Base-by-base conservation (phyloP, 2,888 invertebrate species). In the Rhogogaster chlorosoma region DNA sequence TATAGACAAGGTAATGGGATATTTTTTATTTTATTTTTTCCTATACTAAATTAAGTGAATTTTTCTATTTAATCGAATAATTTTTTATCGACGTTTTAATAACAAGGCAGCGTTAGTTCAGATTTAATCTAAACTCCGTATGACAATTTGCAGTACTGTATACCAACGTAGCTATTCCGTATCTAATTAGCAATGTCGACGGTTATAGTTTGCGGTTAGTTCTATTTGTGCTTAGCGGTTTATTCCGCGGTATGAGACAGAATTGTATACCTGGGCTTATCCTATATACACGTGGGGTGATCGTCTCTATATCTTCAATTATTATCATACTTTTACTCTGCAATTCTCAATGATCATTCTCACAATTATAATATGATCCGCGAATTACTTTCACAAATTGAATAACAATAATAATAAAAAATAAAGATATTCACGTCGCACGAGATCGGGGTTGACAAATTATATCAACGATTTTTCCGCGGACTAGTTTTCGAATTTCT, bases 151-250 rank as follows among this genome's bases (percentile, higher is more conserved):
- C 73, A 3, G 10, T 18, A 18, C 18, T 67, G 32, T 67, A 67
- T 67, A 32, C 67, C 29, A 10, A 70, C 64, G 49, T 32, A 42
- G 64, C 45, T 15, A 83, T 83, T 38, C 45, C 83, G 18, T 49
- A 83, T 64, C 83, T 83, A 83, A 83, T 83, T 83, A 83, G 83
- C 83, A 83, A 83, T 70, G 70, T 61, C 83, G 83, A 83, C 83
- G 67, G 83, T n/a, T 53, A 45, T 49, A 83, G 83, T 83, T 83
- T 83, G 83, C 83, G 83, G 83, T 83, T 83, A 49, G 83, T 83
- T 64, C 67, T 45, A 83, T 83, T 83, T 83, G 49, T 83, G 83
- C 45, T 83, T 67, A 49, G 83, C 83, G 67, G 45, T 38, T 61
- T 67, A 83, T 70, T 64, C 45, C 83, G 61, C 45, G 64, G 22